Conservation (phyloP, 2,888 invertebrate genomes). For the Oscheius myriophilus region DNA sequence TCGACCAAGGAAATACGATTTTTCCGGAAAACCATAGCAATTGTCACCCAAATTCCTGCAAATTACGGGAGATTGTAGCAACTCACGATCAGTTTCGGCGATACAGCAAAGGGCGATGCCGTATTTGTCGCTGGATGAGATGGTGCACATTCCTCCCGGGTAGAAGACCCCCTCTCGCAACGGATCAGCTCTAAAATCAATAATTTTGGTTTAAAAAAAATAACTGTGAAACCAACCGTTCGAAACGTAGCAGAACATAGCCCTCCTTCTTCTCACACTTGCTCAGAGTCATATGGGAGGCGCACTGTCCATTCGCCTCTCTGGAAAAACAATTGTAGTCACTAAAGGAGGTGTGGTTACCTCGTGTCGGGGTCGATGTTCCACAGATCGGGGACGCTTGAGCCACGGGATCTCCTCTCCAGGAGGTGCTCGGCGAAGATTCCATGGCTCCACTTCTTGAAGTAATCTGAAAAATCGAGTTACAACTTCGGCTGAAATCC, state of each 20-base stretch:
- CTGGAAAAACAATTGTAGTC: too few relatives aligned
- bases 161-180: neutral
- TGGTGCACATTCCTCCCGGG: constrained; percentile 23
- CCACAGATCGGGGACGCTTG: constrained; percentile 21
- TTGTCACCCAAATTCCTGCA: too few relatives aligned
- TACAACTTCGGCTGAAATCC: too few relatives aligned
- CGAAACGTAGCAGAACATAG: constrained; percentile 8
- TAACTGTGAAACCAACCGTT: neutral
- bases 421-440: constrained; percentile 36
- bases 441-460: constrained; percentile 35
- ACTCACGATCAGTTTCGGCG: constrained; percentile 8
- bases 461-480: constrained; percentile 42
- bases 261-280: constrained; percentile 2
- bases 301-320: neutral
- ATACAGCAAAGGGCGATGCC: constrained; percentile 16
- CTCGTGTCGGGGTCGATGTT: constrained; percentile 17
- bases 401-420: constrained; percentile 23
- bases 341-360: too few relatives aligned
- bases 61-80: too few relatives aligned
- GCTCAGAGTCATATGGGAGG: constrained; percentile 5
- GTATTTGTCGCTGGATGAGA: constrained; percentile 11
- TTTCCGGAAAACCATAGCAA: neutral
- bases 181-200: constrained; percentile 6
- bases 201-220: neutral
- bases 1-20: neutral